Base-by-base conservation (phyloP, 2,113 vertebrate species). In the Excalfactoria chinensis region DNA sequence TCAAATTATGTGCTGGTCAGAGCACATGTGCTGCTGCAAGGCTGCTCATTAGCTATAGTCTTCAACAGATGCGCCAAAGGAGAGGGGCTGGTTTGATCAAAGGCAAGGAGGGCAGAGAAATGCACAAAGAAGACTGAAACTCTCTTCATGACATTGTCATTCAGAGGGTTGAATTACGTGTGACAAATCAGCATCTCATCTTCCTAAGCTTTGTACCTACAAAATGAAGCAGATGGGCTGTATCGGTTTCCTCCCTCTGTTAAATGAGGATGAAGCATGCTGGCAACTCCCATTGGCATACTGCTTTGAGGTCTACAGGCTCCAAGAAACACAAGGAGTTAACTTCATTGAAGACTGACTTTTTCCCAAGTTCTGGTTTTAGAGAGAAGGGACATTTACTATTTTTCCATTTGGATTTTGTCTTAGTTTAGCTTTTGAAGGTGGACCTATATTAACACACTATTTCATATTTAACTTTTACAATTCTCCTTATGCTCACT, bases 141-240 rank as follows among this genome's bases (percentile, higher is more conserved):
- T 75, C 70, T 59, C 66, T 72, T 94, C 69, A 89, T 69, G 80
- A 69, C 1, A 3, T 35, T 90, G 90, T 67, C 73, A 55, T 63
- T 76, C 74, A 62, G 55, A 1, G 0, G 0, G 0, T 79, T 85
- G 59, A 30, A 67, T 49, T 32, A 46, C 0, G 0, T 3, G 0
- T 18, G 26, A 35, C 82, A 80, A 77, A 71, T 84, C 78, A 25
- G 28, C 46, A 40, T 32, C 46, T 77, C 55, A 60, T 58, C 68
- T 79, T 85, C 78, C 87, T 46, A 1, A 80, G 37, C 49, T 89
- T 49, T 75, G 13, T 28, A 15, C 71, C 87, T 85, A 81, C 7
- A 30, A 85, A 95, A 49, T 41, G 58, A 79, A 85, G 73, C 93
- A 91, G 89, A 85, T 73, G 87, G 93, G 78, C 68, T 75, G 7